phyloP scores from a whole-genome alignment of 2,888 invertebrate genomes.

The Calameuta filiformis region DNA sequence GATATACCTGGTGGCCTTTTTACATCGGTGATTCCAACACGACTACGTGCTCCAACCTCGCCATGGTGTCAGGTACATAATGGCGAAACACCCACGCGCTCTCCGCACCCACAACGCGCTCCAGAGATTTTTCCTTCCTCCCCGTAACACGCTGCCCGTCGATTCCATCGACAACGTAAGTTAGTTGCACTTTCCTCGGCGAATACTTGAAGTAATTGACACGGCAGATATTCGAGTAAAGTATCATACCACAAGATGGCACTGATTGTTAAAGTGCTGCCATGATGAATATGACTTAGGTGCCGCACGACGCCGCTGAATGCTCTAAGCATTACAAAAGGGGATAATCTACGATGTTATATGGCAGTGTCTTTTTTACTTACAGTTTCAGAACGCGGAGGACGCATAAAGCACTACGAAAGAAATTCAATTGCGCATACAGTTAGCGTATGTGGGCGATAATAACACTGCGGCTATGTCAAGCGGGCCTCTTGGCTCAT shows the following conservation, averaged over 20 bases:
- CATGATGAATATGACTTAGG: neutral
- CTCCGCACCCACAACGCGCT: slow-evolving; percentile 19
- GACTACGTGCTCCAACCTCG: slow-evolving; percentile 32
- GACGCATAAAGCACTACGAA: slow-evolving; percentile 16
- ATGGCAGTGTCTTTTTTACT: neutral
- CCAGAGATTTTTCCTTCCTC: slow-evolving; percentile 1
- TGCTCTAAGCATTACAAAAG: neutral
- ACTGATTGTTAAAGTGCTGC: neutral
- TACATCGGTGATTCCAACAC: slow-evolving; percentile 29
- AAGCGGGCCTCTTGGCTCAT: neutral
- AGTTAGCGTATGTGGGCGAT: slow-evolving; percentile 57
- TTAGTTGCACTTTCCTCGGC: neutral
- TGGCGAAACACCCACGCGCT: slow-evolving; percentile 43
- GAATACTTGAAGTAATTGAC: neutral
- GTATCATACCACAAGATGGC: neutral
- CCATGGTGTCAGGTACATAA: slow-evolving; percentile 48
- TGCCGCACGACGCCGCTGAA: neutral
- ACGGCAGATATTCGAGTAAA: neutral
- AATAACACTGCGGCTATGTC: slow-evolving; percentile 39
- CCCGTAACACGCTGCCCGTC: neutral
- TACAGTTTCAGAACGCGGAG: neutral
- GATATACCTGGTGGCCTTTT: slow-evolving; percentile 14
- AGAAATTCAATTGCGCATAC: slow-evolving; percentile 54
- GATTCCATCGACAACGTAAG: neutral
- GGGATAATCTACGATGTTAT: neutral